phyloP scores from a whole-genome alignment of 2,113 vertebrate genomes.

The Calyptomena viridis region DNA sequence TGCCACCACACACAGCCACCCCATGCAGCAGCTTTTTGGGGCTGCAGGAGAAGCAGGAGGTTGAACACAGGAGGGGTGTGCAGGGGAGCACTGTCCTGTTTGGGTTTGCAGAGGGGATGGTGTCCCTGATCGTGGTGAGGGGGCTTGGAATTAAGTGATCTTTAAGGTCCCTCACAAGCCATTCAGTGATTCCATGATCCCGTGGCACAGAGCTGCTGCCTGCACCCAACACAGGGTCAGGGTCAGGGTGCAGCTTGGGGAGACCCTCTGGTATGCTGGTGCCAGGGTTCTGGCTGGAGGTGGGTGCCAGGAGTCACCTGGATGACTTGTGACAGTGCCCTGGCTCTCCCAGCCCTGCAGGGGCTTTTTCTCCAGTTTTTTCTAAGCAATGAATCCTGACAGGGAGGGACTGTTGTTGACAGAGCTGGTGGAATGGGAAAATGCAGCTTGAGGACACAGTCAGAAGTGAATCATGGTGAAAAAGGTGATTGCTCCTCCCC shows the following conservation, averaged over 20 bases:
- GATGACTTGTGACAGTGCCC: accelerated
- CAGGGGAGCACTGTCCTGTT: background rate
- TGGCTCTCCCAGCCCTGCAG: background rate
- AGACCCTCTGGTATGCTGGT: background rate
- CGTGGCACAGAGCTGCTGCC: background rate
- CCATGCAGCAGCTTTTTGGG: background rate
- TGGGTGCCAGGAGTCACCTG: background rate
- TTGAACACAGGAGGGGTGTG: background rate
- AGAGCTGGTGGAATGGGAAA: background rate
- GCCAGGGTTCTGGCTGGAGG: background rate
- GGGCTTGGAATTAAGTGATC: background rate
- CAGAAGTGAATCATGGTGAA: background rate
- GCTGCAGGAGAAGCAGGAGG: background rate
- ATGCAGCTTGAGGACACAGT: background rate
- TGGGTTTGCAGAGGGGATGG: background rate
- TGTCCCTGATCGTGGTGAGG: background rate
- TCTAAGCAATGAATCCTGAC: background rate
- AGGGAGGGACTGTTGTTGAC: background rate
- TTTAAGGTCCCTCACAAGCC: background rate
- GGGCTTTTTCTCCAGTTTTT: accelerated
- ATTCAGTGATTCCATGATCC: no score
- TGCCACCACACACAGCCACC: accelerated
- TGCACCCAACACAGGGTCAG: accelerated
- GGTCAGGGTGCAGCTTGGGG: background rate
- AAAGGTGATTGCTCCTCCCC: accelerated